A percentile compares a stretch with the other conserved stretches of the same genome.
Conservation (phyloP, 2,888 invertebrate genomes). For the Pristionchus japonicus region DNA sequence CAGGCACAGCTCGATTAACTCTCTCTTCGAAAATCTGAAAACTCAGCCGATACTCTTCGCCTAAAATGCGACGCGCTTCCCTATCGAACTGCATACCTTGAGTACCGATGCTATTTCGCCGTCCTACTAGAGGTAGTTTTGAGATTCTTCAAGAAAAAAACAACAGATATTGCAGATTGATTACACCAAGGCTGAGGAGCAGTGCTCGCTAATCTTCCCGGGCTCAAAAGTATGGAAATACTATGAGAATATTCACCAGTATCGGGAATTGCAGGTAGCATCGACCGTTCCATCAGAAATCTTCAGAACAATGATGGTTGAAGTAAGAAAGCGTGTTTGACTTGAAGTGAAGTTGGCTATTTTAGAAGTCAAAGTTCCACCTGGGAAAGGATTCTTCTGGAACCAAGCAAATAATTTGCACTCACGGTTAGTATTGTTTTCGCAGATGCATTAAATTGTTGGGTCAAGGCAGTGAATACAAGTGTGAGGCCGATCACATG, state of each 20-base stretch:
- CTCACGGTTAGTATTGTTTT: not conserved
- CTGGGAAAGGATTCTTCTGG: not conserved
- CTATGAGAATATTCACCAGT: not conserved
- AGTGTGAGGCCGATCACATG: not conserved
- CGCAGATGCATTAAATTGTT: not conserved
- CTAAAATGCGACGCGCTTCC: not conserved
- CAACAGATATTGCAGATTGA: not conserved
- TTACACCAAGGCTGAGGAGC: not conserved
- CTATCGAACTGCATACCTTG: not conserved
- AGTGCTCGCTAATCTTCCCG: not conserved
- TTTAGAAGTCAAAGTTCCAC: not conserved
- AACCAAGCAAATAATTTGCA: not conserved
- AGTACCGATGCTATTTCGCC: not conserved
- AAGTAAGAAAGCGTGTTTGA: not conserved
- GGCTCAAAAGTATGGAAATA: not conserved
- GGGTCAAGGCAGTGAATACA: not conserved
- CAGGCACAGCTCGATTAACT: not conserved
- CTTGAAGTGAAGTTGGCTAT: not conserved
- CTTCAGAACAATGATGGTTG: not conserved
- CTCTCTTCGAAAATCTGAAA: not conserved
- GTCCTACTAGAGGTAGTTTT: not conserved
- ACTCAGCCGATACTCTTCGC: not conserved
- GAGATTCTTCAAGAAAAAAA: not conserved
- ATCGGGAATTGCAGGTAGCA: not conserved
- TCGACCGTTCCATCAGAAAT: not conserved